These are phyloP conservation scores for Alligator mississippiensis DNA, from an alignment of 2,113 vertebrate species.

Conservation along the genomic window DNA sequence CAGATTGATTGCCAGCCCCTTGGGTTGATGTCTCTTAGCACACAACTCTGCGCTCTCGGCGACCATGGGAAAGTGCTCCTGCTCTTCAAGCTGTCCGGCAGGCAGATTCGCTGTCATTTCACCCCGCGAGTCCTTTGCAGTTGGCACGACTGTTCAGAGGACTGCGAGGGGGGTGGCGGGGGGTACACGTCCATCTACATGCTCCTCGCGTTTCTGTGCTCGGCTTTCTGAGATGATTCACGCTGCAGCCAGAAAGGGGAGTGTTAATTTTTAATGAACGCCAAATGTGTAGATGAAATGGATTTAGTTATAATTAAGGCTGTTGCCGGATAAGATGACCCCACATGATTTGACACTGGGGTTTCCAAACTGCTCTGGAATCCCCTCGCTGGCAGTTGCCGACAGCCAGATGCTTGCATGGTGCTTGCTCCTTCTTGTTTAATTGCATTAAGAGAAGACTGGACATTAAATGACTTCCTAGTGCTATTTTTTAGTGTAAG, in stretches of 20 bases:
- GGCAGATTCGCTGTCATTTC: neutral
- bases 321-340: slow-evolving; percentile 25
- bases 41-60: neutral
- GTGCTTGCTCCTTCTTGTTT: neutral
- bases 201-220: neutral
- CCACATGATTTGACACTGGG: neutral
- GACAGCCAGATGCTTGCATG: neutral
- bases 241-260: neutral
- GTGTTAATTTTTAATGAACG: slow-evolving; percentile 45
- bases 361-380: neutral
- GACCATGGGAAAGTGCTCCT: neutral
- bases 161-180: too few relatives aligned
- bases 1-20: rapidly evolving
- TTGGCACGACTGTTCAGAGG: too few relatives aligned
- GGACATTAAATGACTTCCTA: neutral
- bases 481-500: neutral
- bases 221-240: neutral
- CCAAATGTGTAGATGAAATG: slow-evolving; percentile 19
- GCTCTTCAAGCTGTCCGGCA: neutral
- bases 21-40: neutral
- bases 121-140: too few relatives aligned
- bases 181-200: rapidly evolving
- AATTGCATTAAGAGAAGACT: neutral
- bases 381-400: neutral
- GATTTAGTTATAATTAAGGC: neutral